Evolutionary conservation across 2,113 vertebrate species (phyloP), one percentile per base, ranked within the genome.

Genomic region (Ceuthmochares aereus): DNA sequence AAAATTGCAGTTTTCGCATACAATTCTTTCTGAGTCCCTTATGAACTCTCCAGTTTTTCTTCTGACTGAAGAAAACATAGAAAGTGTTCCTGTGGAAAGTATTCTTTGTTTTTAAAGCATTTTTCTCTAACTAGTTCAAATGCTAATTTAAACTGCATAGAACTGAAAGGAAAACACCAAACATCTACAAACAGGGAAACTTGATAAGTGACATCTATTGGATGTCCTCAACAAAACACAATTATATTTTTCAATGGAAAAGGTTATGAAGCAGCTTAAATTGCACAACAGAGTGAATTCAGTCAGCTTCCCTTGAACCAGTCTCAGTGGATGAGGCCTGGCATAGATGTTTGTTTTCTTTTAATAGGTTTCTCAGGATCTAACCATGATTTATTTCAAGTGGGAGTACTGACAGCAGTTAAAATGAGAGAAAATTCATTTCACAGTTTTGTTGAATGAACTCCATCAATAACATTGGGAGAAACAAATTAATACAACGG

Each of bases 161-260:
- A 94, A 70, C 3, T 2, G 51, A 86, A 19, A 74, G 3, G 77
- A 82, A 96, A 73, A 40, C 49, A 26, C 10, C 86, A 43, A 89
- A 73, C 30, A 62, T 51, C 76, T 91, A 40, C 37, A 85, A 89
- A 70, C 5, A 62, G 40, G 45, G 47, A 90, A 95, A 68, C 19
- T 67, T 55, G 66, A 80, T 69, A 90, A 55, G 60, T 84, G 51
- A 78, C 22, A 91, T 93, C 88, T 96, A 80, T 36, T 88, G 37
- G 43, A 93, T 78, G 36, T 63, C 47, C n/a, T 93, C 42, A 80
- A 22, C 32, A 95, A 40, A 87, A 54, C 27, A 70, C 51, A 62
- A 14, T 26, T 45, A 13, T 26, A 37, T 55, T 45, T 94, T 88
- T 88, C 66, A 81, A 14, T 34, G 37, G 51, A 84, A 94, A 47